Percentiles rank a stretch among this genome's conserved stretches.
Evolutionary conservation across 2,888 invertebrate species (phyloP).

Genomic region (Ennomos quercinarius): DNA sequence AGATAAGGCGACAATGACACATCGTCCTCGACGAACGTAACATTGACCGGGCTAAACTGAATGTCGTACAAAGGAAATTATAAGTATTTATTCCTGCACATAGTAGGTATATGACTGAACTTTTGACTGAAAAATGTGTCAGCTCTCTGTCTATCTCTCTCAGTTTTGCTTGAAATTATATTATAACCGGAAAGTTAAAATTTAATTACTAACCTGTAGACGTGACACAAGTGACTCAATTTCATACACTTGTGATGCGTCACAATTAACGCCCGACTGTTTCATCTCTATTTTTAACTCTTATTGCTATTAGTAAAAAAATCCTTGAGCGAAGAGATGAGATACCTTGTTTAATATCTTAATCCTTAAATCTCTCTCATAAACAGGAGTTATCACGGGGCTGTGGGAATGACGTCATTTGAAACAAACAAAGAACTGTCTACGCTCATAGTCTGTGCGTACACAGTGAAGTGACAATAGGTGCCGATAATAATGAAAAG

Average conservation of each 20-base stretch:
- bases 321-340: no score
- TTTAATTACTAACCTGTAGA: constrained; percentile 2
- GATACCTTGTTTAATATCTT: no score
- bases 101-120: no score
- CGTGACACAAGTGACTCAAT: constrained; percentile 14
- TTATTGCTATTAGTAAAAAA: no score
- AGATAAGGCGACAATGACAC: constrained; percentile 80
- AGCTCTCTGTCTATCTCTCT: constrained; percentile 1
- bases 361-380: not conserved
- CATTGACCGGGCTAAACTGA: constrained; percentile 58
- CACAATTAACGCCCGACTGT: constrained; percentile 13
- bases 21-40: constrained; percentile 64
- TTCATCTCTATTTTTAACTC: constrained; percentile 29
- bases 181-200: constrained; percentile 2
- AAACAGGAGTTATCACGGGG: no score
- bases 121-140: constrained; percentile 13
- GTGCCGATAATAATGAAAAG: no score
- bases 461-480: no score
- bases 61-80: constrained; percentile 37
- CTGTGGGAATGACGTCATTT: no score
- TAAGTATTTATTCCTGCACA: constrained; percentile 3
- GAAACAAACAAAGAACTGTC: no score
- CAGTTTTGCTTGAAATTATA: not conserved
- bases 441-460: no score
- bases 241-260: constrained; percentile 18